These are phyloP conservation scores for Gymnothorax javanicus DNA, from an alignment of 2,797 vertebrate species.

Conservation along the genomic window DNA sequence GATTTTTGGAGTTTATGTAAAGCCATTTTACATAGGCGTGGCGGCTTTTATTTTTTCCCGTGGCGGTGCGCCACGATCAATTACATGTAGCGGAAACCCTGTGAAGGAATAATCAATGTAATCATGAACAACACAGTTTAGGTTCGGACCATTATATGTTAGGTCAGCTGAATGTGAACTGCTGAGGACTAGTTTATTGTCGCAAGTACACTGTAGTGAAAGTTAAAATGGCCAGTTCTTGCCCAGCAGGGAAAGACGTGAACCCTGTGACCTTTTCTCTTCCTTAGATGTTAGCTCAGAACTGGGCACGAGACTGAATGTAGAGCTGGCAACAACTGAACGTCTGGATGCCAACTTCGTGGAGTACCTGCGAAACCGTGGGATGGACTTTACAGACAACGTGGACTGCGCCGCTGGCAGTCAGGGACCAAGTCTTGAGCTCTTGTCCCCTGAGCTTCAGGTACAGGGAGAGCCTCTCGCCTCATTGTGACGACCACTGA, in stretches of 20 bases:
- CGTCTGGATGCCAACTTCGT: conserved; percentile 70
- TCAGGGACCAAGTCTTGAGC: conserved; percentile 71
- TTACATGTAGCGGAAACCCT: too few relatives aligned
- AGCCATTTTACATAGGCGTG: too few relatives aligned
- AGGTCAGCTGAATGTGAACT: too few relatives aligned
- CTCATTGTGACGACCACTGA: background rate
- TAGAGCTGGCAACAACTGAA: conserved; percentile 68
- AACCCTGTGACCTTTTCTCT: background rate
- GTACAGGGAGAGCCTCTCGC: conserved; percentile 57
- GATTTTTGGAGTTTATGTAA: too few relatives aligned
- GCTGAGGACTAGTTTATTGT: too few relatives aligned
- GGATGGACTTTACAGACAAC: conserved; percentile 68
- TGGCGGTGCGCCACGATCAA: too few relatives aligned
- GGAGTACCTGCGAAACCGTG: conserved; percentile 68
- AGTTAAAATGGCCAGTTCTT: background rate
- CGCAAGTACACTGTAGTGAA: background rate
- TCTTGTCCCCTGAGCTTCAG: conserved; percentile 84
- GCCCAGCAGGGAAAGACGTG: background rate
- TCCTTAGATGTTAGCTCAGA: conserved; percentile 76
- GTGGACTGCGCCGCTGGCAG: conserved; percentile 71
- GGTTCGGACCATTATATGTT: too few relatives aligned
- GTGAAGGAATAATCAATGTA: too few relatives aligned
- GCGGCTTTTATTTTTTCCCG: too few relatives aligned
- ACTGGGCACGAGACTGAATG: conserved; percentile 70
- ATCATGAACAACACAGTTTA: too few relatives aligned